These are phyloP conservation scores for Podarcis siculus DNA, from an alignment of 2,797 vertebrate genomes.

Conservation along the genomic window DNA sequence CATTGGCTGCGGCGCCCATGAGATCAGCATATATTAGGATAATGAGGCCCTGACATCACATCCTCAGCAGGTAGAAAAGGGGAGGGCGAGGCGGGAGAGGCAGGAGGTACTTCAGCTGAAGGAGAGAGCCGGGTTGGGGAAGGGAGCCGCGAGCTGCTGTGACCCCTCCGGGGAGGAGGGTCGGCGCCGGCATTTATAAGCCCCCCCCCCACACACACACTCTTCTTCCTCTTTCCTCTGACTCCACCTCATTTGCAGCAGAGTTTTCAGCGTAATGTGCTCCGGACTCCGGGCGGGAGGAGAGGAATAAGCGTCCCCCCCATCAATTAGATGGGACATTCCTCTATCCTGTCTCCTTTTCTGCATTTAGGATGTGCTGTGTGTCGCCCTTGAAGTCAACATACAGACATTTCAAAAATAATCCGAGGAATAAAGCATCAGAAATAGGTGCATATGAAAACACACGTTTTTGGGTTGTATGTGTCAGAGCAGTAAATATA, in stretches of 20 bases:
- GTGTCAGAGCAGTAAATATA: neutral
- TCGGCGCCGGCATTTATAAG: neutral
- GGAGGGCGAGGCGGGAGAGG: neutral
- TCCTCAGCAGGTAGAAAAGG: slow-evolving; percentile 66
- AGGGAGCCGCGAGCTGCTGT: too few relatives aligned
- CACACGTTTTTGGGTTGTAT: neutral
- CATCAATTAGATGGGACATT: neutral
- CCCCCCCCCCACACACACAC: neutral
- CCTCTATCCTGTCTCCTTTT: neutral
- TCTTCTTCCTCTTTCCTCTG: neutral
- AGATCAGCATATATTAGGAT: slow-evolving; percentile 83
- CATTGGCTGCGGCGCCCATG: slow-evolving; percentile 81
- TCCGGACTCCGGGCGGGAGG: neutral
- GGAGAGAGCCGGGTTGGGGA: neutral
- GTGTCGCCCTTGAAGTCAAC: neutral
- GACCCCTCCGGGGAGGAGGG: neutral
- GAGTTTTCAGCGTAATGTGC: neutral
- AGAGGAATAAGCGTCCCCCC: neutral
- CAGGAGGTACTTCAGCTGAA: neutral
- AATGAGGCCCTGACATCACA: slow-evolving; percentile 78
- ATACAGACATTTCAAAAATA: neutral
- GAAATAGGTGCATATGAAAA: neutral
- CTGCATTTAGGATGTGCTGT: neutral
- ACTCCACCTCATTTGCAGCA: too few relatives aligned
- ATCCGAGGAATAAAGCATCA: neutral